phyloP scores from a whole-genome alignment of 2,113 vertebrate species.

The Actenoides hombroni region DNA sequence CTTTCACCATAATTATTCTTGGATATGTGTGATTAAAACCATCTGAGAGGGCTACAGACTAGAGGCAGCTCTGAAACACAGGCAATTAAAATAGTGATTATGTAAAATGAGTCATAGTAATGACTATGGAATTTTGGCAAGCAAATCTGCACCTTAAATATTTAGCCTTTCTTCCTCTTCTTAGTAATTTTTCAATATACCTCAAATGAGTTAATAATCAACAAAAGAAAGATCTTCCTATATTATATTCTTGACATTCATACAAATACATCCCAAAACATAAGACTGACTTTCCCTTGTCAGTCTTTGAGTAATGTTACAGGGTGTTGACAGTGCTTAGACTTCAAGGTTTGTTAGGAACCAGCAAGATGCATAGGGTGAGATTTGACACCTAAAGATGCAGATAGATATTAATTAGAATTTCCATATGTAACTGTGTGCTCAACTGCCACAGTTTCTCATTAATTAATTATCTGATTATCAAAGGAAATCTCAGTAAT shows the following conservation, averaged over 20 bases:
- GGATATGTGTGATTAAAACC: slow-evolving; percentile 15
- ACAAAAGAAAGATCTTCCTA: not conserved
- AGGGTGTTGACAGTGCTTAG: not conserved
- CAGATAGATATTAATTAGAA: not conserved
- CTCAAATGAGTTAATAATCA: not conserved
- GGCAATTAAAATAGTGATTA: not conserved
- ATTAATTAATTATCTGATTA: not conserved
- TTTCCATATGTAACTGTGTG: not conserved
- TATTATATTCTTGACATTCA: not conserved
- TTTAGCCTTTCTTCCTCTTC: not conserved
- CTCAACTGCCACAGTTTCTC: not conserved
- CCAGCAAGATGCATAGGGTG: not conserved
- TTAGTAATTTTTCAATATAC: not conserved
- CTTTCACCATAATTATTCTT: not conserved
- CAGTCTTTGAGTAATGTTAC: not conserved
- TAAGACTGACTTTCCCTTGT: not conserved
- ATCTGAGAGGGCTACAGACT: not conserved
- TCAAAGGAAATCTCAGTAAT: not conserved
- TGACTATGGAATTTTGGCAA: not conserved
- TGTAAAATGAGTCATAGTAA: not conserved
- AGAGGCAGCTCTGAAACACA: not conserved
- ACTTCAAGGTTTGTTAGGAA: not conserved
- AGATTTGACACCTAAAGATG: not conserved
- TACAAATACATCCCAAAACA: not conserved
- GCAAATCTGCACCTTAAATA: not conserved